Conservation (phyloP, 2,888 invertebrate species). For the Dryomyza anilis region DNA sequence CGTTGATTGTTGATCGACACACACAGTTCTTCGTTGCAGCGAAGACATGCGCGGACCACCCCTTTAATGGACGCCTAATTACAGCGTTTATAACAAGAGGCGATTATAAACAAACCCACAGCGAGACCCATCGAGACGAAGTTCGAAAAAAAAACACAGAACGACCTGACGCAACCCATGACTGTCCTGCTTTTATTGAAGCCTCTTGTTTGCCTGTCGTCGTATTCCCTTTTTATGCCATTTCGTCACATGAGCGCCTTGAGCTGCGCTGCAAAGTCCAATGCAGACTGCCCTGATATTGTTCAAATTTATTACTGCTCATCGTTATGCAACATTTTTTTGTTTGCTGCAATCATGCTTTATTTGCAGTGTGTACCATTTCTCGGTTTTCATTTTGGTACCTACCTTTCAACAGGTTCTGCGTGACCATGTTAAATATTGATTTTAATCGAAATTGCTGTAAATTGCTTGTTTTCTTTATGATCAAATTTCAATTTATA, state of each 20-base stretch:
- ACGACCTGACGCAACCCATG: conserved; percentile 1
- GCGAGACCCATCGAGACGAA: conserved; percentile 40
- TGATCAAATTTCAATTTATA: conserved; percentile 42
- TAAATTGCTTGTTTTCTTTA: conserved; percentile 43
- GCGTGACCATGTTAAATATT: conserved; percentile 41
- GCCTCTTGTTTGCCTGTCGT: conserved; percentile 12
- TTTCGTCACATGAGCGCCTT: conserved; percentile 9
- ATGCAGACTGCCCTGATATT: not conserved
- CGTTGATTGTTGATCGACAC: conserved; percentile 54
- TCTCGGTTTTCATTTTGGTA: not conserved
- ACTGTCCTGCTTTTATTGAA: conserved; percentile 13
- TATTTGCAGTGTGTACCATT: not conserved
- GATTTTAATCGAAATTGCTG: conserved; percentile 58
- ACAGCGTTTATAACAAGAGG: conserved; percentile 61
- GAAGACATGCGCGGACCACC: conserved; percentile 61
- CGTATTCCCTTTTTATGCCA: conserved; percentile 25
- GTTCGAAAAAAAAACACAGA: conserved; percentile 38
- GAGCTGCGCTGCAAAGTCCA: no score
- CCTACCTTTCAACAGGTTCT: not conserved
- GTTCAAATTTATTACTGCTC: conserved; percentile 16
- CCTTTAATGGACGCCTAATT: conserved; percentile 63
- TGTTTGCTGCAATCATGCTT: not conserved
- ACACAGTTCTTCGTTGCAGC: conserved; percentile 40
- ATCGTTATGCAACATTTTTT: conserved; percentile 11
- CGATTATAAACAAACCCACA: conserved; percentile 42